Evolutionary conservation across 2,797 vertebrate genomes (phyloP).

Genomic region (Cyprinella venusta): DNA sequence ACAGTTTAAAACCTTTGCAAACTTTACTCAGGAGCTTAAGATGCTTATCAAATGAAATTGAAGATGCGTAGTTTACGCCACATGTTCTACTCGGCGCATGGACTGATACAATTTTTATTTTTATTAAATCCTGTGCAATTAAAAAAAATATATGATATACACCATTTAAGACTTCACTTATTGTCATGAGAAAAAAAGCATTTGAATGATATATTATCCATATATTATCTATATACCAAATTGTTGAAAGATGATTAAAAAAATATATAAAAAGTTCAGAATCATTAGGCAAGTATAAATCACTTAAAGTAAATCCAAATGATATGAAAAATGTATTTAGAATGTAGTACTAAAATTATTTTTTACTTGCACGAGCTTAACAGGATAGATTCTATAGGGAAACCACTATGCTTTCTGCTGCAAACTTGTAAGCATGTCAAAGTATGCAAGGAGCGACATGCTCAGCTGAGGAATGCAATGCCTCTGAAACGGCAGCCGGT

Average conservation of each 20-base stretch:
- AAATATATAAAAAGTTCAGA: neutral
- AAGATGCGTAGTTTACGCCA: neutral
- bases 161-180: neutral
- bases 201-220: too few species aligned
- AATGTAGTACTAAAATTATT: neutral
- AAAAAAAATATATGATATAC: too few species aligned
- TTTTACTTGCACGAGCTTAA: neutral
- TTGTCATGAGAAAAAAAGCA: neutral
- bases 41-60: too few species aligned
- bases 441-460: constrained; percentile 47
- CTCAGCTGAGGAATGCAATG: constrained; percentile 62
- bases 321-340: neutral
- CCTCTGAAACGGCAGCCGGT: constrained; percentile 49
- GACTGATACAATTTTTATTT: neutral
- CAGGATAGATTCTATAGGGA: neutral
- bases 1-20: neutral
- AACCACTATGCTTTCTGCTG: constrained; percentile 12
- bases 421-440: constrained; percentile 33
- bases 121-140: neutral
- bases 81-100: neutral
- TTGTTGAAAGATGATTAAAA: neutral
- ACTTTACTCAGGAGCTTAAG: neutral
- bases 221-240: neutral
- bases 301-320: neutral
- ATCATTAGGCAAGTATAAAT: neutral